These are phyloP conservation scores for Pachymerium ferrugineum DNA, from an alignment of 2,888 invertebrate genomes.

Conservation along the genomic window DNA sequence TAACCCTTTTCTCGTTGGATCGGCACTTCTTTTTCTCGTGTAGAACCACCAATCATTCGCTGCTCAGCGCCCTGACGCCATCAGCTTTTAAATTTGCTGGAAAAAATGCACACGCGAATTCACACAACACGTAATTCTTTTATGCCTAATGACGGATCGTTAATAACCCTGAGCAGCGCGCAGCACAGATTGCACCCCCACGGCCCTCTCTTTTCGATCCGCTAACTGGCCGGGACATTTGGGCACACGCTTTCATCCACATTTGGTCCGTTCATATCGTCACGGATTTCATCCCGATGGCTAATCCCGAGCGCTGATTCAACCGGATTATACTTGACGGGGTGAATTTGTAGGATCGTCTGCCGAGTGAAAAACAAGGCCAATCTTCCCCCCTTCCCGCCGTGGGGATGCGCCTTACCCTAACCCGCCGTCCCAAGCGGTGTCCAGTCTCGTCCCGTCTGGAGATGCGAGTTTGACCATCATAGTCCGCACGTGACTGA, in stretches of 20 bases:
- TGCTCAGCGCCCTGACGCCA: conserved; percentile 29
- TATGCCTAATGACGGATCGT: conserved; percentile 34
- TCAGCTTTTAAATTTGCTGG: conserved; percentile 33
- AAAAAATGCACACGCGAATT: conserved; percentile 35
- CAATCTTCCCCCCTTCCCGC: background rate
- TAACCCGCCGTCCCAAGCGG: background rate
- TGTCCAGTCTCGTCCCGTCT: conserved; percentile 21
- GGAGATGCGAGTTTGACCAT: conserved; percentile 8
- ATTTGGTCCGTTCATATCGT: background rate
- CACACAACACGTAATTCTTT: conserved; percentile 34
- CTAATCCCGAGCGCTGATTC: background rate
- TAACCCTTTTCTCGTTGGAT: conserved; percentile 16
- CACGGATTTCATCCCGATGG: background rate
- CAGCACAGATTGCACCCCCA: conserved; percentile 32
- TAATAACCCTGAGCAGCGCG: conserved; percentile 33
- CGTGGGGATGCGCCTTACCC: conserved; percentile 6
- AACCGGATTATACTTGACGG: background rate
- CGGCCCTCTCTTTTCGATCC: conserved; percentile 7
- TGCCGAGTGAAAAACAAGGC: background rate
- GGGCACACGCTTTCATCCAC: background rate
- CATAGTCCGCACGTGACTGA: background rate
- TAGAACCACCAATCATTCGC: conserved; percentile 21
- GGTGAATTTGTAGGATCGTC: background rate
- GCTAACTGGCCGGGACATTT: conserved; percentile 4
- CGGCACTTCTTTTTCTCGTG: conserved; percentile 18